These are phyloP conservation scores for Solenopsis fugax DNA, from an alignment of 1,140 invertebrate species.

Conservation along the genomic window DNA sequence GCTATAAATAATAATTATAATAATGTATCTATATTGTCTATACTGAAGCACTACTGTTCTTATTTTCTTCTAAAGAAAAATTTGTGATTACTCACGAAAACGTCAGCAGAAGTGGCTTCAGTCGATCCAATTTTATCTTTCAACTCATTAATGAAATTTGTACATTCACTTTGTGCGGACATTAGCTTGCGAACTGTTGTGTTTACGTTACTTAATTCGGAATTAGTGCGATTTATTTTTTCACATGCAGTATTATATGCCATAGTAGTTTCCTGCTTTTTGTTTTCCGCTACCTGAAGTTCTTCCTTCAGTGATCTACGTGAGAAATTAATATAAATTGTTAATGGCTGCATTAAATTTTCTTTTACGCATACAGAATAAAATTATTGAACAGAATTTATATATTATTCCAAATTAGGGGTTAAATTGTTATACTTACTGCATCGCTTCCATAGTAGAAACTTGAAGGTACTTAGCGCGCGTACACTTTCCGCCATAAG, in stretches of 20 bases:
- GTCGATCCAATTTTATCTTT: conserved; percentile 82
- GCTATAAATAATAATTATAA: conserved; percentile 76
- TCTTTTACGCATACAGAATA: conserved; percentile 2
- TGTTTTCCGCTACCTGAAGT: conserved; percentile 65
- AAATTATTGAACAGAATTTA: background rate
- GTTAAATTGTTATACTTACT: conserved; percentile 37
- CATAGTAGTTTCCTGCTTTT: conserved; percentile 36
- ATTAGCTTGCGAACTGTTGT: conserved; percentile 67
- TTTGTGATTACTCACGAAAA: conserved; percentile 82
- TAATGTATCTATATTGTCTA: background rate
- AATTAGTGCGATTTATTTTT: conserved; percentile 70
- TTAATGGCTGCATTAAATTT: conserved; percentile 48
- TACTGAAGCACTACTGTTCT: conserved; percentile 66
- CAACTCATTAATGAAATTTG: conserved; percentile 80
- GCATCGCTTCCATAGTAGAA: conserved; percentile 43
- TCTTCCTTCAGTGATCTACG: conserved; percentile 79
- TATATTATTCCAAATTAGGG: background rate
- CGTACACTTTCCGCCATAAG: conserved; percentile 86
- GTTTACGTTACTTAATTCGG: conserved; percentile 72
- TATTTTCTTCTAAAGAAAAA: conserved; percentile 34
- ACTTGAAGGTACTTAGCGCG: conserved; percentile 89
- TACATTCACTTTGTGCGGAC: conserved; percentile 70
- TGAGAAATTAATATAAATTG: conserved; percentile 8
- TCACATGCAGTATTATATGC: conserved; percentile 64
- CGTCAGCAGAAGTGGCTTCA: conserved; percentile 70